A percentile compares a stretch with the other conserved stretches of the same genome.
These are phyloP conservation scores for Ariopsis seemanni DNA, from an alignment of 2,113 vertebrate species.

Conservation along the genomic window DNA sequence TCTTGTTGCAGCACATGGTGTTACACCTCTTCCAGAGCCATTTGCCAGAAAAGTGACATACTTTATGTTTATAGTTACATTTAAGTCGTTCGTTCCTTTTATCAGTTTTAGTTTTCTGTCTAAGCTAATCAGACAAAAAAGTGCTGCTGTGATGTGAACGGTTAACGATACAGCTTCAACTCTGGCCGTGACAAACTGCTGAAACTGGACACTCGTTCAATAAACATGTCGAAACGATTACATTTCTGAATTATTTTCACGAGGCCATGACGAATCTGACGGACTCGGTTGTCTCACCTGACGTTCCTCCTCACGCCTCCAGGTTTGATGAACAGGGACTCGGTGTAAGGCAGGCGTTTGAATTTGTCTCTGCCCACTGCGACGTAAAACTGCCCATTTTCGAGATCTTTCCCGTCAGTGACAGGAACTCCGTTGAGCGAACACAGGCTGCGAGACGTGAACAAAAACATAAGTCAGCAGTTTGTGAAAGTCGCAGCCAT, in stretches of 20 bases:
- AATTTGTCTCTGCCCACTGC: slow-evolving; percentile 93
- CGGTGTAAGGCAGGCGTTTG: slow-evolving; percentile 86
- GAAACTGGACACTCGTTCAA: neutral
- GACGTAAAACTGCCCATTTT: slow-evolving; percentile 91
- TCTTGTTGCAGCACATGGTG: no score
- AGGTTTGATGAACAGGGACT: slow-evolving; percentile 84
- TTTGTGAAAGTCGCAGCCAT: neutral
- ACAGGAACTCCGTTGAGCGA: slow-evolving; percentile 84
- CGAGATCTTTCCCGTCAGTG: slow-evolving; percentile 81
- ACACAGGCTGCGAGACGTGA: slow-evolving; percentile 78
- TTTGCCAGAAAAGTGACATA: neutral
- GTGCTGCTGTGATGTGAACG: neutral
- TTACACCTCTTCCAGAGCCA: neutral
- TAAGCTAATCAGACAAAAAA: neutral
- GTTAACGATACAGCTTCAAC: neutral
- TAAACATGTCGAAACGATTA: neutral
- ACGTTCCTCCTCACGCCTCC: slow-evolving; percentile 71
- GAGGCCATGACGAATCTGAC: no score
- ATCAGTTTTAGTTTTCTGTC: no score
- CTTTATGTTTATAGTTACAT: neutral
- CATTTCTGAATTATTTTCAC: no score
- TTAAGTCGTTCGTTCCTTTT: no score
- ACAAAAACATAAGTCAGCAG: neutral
- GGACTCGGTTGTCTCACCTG: slow-evolving; percentile 71
- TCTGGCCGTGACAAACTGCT: neutral